phyloP scores from a whole-genome alignment of 2,888 invertebrate genomes.

The Lamellibrachia satsuma region DNA sequence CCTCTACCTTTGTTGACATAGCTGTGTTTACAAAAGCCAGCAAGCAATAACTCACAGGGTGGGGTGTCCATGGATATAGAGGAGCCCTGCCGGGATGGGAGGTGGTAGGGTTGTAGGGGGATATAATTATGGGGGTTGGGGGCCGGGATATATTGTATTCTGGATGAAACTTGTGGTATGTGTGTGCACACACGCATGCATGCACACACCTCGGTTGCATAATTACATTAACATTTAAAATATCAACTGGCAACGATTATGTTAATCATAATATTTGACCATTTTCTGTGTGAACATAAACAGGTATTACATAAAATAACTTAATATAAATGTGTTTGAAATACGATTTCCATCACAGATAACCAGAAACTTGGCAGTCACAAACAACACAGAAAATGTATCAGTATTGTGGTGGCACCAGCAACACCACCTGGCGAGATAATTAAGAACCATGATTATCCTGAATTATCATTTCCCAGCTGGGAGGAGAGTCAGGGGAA shows the following conservation, averaged over 20 bases:
- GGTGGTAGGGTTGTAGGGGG: background rate
- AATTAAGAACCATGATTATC: background rate
- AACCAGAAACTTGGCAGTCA: background rate
- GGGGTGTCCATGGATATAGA: background rate
- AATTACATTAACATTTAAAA: too few species aligned
- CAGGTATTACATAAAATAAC: background rate
- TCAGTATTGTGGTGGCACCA: background rate
- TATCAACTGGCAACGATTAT: too few species aligned
- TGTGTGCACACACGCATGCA: too few species aligned
- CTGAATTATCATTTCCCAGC: background rate
- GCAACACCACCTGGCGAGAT: background rate
- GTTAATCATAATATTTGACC: background rate
- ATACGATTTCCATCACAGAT: background rate
- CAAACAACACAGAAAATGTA: background rate
- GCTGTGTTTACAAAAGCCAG: slow-evolving; percentile 17
- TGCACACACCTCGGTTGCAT: too few species aligned
- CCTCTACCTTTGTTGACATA: background rate
- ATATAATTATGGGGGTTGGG: background rate
- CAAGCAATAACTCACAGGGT: background rate
- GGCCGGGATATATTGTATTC: background rate
- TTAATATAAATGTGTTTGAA: background rate
- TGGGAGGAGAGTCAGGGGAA: background rate
- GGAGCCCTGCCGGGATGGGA: background rate
- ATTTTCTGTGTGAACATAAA: background rate
- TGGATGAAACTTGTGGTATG: too few species aligned